Evolutionary conservation across 2,888 invertebrate genomes (phyloP).

Genomic region (Epistrophe eligans): DNA sequence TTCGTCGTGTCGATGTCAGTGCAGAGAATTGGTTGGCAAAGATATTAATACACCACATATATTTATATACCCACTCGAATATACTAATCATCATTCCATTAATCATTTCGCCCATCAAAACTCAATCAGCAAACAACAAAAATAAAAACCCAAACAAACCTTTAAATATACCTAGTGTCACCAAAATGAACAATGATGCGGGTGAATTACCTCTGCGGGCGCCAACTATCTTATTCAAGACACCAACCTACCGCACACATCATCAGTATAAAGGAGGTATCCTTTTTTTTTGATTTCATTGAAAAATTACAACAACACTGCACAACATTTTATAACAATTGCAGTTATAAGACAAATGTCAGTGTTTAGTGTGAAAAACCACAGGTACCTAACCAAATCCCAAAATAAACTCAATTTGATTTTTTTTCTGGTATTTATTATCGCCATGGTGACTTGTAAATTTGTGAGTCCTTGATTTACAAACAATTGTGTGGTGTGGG

Average conservation of each 20-base stretch:
- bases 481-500: constrained; percentile 58
- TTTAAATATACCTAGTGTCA: constrained; percentile 43
- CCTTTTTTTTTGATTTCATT: constrained; percentile 52
- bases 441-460: constrained; percentile 22
- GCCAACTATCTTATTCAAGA: constrained; percentile 59
- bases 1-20: constrained; percentile 13
- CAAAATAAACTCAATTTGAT: constrained; percentile 13
- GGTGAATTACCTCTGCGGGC: constrained; percentile 71
- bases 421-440: constrained; percentile 15
- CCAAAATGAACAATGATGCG: constrained; percentile 68
- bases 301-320: constrained; percentile 26
- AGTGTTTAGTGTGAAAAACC: constrained; percentile 72
- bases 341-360: constrained; percentile 36
- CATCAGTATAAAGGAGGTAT: constrained; percentile 1
- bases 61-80: neutral
- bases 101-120: constrained; percentile 68
- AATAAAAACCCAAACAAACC: constrained; percentile 10
- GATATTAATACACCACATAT: neutral
- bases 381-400: constrained; percentile 45
- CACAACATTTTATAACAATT: neutral
- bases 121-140: constrained; percentile 54
- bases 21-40: neutral
- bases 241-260: constrained; percentile 67
- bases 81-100: constrained; percentile 52
- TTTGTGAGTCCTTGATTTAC: constrained; percentile 50